Evolutionary conservation across 2,888 invertebrate species (phyloP).

Genomic region (Anodontia alba): DNA sequence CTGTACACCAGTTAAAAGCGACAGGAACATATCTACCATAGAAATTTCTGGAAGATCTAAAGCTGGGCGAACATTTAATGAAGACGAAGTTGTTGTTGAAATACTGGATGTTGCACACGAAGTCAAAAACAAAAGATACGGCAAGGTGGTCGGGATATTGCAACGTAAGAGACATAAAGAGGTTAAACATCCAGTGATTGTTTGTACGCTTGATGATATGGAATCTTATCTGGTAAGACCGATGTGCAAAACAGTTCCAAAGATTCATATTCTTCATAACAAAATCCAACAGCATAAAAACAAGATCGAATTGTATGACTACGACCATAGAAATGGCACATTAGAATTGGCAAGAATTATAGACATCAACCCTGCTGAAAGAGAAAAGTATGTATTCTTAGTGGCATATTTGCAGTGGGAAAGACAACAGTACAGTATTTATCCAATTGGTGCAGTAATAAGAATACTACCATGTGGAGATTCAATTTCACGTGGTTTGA

Average conservation of each 20-base stretch:
- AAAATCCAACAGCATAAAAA: slow-evolving; percentile 12
- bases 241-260: slow-evolving; percentile 68
- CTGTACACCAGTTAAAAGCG: slow-evolving; percentile 48
- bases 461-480: slow-evolving; percentile 47
- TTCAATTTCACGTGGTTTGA: slow-evolving; percentile 24
- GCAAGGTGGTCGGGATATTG: slow-evolving; percentile 60
- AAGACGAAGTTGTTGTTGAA: slow-evolving; percentile 64
- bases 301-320: slow-evolving; percentile 48
- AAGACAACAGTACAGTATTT: slow-evolving; percentile 30
- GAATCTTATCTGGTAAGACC: slow-evolving; percentile 59
- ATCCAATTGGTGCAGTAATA: slow-evolving; percentile 63
- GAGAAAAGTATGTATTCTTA: slow-evolving; percentile 59
- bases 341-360: slow-evolving; percentile 39
- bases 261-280: slow-evolving; percentile 50
- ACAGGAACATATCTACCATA: slow-evolving; percentile 34
- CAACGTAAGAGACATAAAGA: slow-evolving; percentile 32
- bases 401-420: slow-evolving; percentile 60
- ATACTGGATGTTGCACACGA: slow-evolving; percentile 32
- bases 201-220: slow-evolving; percentile 60
- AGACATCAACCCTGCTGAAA: slow-evolving; percentile 45
- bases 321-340: slow-evolving; percentile 31
- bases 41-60: slow-evolving; percentile 61
- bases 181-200: slow-evolving; percentile 54
- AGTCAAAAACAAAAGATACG: slow-evolving; percentile 40
- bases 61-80: slow-evolving; percentile 59